A percentile compares a stretch with the other conserved stretches of the same genome.
phyloP scores from a whole-genome alignment of 2,888 invertebrate genomes.

The Bellardia pandia region DNA sequence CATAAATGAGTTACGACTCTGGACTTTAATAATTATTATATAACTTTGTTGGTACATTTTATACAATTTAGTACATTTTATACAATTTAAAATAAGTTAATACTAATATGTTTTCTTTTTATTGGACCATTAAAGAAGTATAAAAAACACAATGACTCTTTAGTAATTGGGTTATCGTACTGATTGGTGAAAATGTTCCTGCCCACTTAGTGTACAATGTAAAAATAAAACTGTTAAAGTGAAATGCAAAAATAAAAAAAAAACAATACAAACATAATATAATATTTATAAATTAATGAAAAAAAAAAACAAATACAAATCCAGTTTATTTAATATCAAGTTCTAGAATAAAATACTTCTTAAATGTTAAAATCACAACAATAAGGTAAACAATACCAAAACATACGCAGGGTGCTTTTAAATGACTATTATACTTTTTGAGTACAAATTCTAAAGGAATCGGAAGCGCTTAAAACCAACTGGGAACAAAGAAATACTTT shows the following conservation, averaged over 20 bases:
- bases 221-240: constrained; percentile 16
- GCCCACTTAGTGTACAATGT: neutral
- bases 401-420: neutral
- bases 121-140: neutral
- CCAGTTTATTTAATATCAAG: constrained; percentile 10
- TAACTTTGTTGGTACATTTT: neutral
- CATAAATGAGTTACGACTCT: too few relatives aligned
- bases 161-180: constrained; percentile 52
- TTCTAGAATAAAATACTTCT: neutral
- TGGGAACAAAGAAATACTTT: constrained; percentile 20
- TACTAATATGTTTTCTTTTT: neutral
- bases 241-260: neutral
- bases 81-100: neutral
- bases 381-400: neutral
- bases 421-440: neutral
- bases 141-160: constrained; percentile 7
- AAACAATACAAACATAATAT: neutral
- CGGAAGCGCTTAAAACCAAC: constrained; percentile 29
- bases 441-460: constrained; percentile 43
- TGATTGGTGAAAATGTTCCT: constrained; percentile 4
- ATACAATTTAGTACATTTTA: too few relatives aligned
- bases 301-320: neutral
- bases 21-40: too few relatives aligned
- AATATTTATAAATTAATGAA: neutral
- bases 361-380: neutral